Conservation (phyloP, 2,113 vertebrate genomes). For the Hippocampus mohnikei region DNA sequence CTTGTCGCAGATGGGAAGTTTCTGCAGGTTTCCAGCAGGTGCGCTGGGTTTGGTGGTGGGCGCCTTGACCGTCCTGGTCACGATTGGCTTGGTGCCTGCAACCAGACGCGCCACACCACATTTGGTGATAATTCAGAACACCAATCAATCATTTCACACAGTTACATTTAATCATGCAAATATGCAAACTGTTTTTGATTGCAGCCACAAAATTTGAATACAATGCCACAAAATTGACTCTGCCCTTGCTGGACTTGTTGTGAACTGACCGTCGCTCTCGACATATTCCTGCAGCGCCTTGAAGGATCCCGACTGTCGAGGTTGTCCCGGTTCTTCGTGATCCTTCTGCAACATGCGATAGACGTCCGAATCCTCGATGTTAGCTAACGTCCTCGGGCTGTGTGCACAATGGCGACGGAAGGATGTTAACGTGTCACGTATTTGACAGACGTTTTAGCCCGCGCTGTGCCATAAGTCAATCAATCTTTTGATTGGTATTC, state of each 20-base stretch:
- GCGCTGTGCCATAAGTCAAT: no score
- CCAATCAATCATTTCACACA: neutral
- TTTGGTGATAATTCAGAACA: neutral
- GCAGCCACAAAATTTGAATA: no score
- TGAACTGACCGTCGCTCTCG: slow-evolving; percentile 83
- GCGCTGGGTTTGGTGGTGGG: slow-evolving; percentile 77
- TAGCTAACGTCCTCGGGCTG: slow-evolving; percentile 76
- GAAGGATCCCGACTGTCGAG: slow-evolving; percentile 95
- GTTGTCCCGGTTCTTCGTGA: slow-evolving; percentile 77
- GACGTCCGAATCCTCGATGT: slow-evolving; percentile 86
- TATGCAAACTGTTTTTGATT: no score
- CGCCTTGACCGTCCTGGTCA: slow-evolving; percentile 86
- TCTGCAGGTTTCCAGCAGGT: slow-evolving; percentile 80
- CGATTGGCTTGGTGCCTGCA: slow-evolving; percentile 82
- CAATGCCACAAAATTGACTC: no score
- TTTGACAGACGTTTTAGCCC: no score
- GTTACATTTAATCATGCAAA: no score
- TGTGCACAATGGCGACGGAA: slow-evolving; percentile 12
- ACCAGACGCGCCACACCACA: neutral
- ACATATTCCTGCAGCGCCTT: slow-evolving; percentile 91
- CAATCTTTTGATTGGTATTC: no score
- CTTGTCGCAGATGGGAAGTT: slow-evolving; percentile 91
- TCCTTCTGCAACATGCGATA: slow-evolving; percentile 87
- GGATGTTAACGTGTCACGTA: neutral
- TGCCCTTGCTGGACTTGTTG: neutral